Evolutionary conservation across 2,797 vertebrate species (phyloP), one percentile per base, ranked within the genome.

Genomic region (Tokudaia muenninki): DNA sequence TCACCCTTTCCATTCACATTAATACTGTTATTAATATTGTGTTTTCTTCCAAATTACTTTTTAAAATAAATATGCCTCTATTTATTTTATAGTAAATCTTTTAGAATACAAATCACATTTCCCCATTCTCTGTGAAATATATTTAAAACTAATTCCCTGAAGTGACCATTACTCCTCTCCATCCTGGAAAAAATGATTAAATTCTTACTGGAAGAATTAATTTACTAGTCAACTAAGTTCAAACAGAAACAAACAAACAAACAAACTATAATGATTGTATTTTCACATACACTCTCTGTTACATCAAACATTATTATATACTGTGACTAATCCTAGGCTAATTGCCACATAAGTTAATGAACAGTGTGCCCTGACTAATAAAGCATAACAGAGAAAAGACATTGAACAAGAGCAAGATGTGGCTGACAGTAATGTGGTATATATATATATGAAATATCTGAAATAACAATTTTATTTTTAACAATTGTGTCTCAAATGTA

Each of bases 101-200:
- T 95, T 84, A 84, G 86, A 94, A 91, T 92, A 87, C 3, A 87
- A 94, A 92, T 92, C 26, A 90, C 1, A 78, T 94, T 87, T 94
- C 22, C 59, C 57, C 9, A 75, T 95, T 89, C 13, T 72, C 3
- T 70, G 12, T 70, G 41, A 94, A 29, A n/a, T 86, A 88, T 41
- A 95, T 93, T 88, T 90, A 96, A 96, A 29, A 78, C 47, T 16
- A 13, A 34, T 86, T 86, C 47, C 41, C 52, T 90, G 31, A 75
- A 70, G 63, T 95, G 77, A 93, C 75, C 1, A 0, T 41, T 95
- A 70, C 6, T 74, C 82, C 78, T 96, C 87, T 94, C 29, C 90
- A 41, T 81, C 78, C 10, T 84, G 29, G 79, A 84, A 96, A 95
- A 92, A 82, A 47, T 41, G 7, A 12, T 19, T 80, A 75, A 96